Percentiles rank a stretch among this genome's conserved stretches.
Conservation (phyloP, 2,797 vertebrate species). For the Thamnophis elegans region DNA sequence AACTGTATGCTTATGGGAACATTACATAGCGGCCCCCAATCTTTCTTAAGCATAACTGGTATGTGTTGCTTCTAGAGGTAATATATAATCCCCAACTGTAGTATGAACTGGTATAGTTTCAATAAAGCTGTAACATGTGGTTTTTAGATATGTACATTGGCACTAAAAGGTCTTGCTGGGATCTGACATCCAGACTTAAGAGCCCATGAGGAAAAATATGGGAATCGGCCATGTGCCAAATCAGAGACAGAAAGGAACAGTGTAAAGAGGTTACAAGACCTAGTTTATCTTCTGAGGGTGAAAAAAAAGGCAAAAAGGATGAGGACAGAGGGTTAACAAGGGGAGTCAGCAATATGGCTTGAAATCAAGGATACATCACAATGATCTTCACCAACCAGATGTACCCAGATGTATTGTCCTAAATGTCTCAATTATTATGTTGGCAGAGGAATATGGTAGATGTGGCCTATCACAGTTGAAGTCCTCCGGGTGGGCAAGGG, state of each 20-base stretch:
- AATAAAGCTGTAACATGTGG: background rate
- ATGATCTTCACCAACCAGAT: background rate
- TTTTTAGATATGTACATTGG: background rate
- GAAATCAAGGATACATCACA: background rate
- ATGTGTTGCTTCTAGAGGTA: background rate
- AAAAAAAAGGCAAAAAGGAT: background rate
- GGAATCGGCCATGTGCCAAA: background rate
- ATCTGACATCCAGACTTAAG: background rate
- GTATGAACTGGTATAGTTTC: background rate
- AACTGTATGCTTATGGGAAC: background rate
- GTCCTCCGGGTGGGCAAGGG: background rate
- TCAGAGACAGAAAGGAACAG: background rate
- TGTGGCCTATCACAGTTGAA: background rate
- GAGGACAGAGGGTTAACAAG: background rate
- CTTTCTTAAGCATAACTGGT: background rate
- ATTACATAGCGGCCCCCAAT: background rate
- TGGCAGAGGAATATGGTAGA: background rate
- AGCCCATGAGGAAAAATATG: background rate
- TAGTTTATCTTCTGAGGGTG: background rate
- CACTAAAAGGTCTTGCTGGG: background rate
- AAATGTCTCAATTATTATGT: background rate
- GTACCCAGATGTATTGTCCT: background rate
- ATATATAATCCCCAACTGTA: background rate
- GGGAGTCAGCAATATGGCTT: too few species aligned
- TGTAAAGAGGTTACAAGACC: background rate